Evolutionary conservation across 2,113 vertebrate genomes (phyloP).

Genomic region (Petromus typicus): DNA sequence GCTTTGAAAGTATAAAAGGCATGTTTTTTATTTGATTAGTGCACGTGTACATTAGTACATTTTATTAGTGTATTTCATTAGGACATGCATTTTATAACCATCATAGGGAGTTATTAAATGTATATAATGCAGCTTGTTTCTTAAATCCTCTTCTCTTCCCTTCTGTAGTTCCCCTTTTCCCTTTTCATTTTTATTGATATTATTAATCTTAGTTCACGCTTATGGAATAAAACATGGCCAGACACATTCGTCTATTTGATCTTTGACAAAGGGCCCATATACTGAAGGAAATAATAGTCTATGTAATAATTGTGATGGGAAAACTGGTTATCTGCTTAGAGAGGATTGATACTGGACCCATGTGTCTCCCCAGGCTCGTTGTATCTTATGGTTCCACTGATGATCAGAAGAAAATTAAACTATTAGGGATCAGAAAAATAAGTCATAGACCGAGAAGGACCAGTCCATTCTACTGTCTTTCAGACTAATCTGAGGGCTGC

Average conservation of each 20-base stretch:
- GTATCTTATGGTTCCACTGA: neutral
- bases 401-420: neutral
- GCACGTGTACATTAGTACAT: neutral
- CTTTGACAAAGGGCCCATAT: neutral
- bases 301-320: neutral
- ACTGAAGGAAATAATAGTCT: neutral
- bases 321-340: neutral
- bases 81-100: neutral
- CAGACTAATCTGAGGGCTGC: neutral
- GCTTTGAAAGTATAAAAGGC: neutral
- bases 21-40: neutral
- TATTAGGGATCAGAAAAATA: neutral
- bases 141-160: neutral
- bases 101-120: neutral
- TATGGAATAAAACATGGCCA: neutral
- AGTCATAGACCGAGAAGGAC: neutral
- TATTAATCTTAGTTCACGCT: neutral
- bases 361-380: neutral
- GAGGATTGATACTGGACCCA: neutral
- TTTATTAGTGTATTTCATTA: too few relatives aligned
- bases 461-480: neutral
- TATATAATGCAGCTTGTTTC: neutral
- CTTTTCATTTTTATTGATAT: neutral
- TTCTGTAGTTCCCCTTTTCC: neutral
- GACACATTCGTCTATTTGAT: neutral